Evolutionary conservation across 2,888 invertebrate genomes (phyloP), one percentile per base, ranked within the genome.

Genomic region (Endotricha flammealis): DNA sequence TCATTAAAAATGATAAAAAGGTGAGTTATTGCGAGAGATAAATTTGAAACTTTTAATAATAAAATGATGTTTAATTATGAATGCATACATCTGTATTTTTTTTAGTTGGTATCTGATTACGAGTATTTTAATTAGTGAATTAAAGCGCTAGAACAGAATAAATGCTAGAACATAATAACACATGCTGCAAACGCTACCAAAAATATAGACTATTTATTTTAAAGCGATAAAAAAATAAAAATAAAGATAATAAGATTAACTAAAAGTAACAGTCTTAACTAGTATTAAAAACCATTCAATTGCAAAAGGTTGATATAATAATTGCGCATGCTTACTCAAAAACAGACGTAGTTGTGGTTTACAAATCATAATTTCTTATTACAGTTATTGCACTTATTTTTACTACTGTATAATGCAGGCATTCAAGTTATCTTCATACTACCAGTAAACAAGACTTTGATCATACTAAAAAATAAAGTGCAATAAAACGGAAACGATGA

Each of bases 1-100:
- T 78, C 71, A 82, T 79, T 81, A 76, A 77, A 77, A 62, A 49
- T 52, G 76, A 81, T 81, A 78, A 75, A 64, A 60, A 65, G 71
- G 77, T 79, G 76, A 79, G 63, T 64, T 60, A 66, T 53, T 68
- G 67, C 73, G 73, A 78, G 76, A 62, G 59, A 64, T 58, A 58
- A 54, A n/a, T n/a, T n/a, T n/a, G 54, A 57, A 64, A 56, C 56
- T 57, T 52, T 46, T 42, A 44, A 48, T 42, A 37, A 34, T 31
- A 34, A 16, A 6, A 16, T n/a, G 16, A 16, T 6, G 3, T 16
- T 20, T 20, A 20, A 20, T 20, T 20, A 20, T 20, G 20, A 20
- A 20, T 20, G n/a, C 20, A 20, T 20, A 20, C 6, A 20, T 20
- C n/a, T 20, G 7, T 20, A 7, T 20, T 20, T 20, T 6, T 20